These are phyloP conservation scores for Cheirogaleus medius DNA, from an alignment of 2,113 vertebrate species.

Conservation along the genomic window DNA sequence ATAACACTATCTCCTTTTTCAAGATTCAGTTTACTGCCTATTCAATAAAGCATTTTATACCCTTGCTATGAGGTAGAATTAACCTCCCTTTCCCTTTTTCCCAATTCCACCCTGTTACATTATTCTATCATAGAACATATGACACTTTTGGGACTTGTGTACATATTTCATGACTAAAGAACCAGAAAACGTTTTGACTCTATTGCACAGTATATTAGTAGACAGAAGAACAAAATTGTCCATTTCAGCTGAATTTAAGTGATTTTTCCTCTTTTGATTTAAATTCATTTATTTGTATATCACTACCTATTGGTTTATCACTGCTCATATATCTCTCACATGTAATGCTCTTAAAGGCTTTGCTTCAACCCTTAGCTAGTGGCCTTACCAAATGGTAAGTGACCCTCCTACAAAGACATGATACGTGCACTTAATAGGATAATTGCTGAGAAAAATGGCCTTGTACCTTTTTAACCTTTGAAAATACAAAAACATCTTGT, in stretches of 20 bases:
- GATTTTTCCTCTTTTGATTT: neutral
- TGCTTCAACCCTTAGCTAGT: neutral
- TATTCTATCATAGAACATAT: neutral
- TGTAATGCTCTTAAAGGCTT: neutral
- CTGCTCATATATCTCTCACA: neutral
- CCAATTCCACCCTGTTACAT: neutral
- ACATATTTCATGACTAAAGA: neutral
- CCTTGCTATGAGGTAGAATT: neutral
- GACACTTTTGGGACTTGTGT: neutral
- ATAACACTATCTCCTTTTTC: neutral
- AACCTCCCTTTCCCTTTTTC: neutral
- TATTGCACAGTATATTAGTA: neutral
- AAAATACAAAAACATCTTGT: neutral
- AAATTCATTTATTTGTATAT: neutral
- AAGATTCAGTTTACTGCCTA: neutral
- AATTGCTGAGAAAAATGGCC: neutral
- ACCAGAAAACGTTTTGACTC: neutral
- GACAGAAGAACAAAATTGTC: neutral
- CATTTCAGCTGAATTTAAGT: conserved; percentile 13
- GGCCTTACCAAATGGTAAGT: neutral
- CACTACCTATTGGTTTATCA: neutral
- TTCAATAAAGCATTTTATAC: neutral
- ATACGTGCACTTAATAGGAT: neutral
- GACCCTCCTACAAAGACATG: neutral
- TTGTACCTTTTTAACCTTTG: conserved; percentile 15